A percentile compares a stretch with the other conserved stretches of the same genome.
Evolutionary conservation across 1,140 invertebrate species (phyloP).

Genomic region (Battus philenor): DNA sequence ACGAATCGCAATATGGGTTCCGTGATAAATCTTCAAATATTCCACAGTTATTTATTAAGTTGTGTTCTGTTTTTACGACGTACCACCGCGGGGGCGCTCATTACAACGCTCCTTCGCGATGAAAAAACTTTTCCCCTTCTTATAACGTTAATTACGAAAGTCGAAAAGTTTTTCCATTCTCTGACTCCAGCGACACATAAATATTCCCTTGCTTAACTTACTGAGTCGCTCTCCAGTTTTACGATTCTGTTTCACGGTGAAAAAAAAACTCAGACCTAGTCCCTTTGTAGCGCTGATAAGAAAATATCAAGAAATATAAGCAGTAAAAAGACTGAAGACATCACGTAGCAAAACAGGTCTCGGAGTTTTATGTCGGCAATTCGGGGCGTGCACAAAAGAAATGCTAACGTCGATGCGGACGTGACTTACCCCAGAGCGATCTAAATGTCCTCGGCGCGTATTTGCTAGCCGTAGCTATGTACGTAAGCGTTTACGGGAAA

Average conservation of each 20-base stretch:
- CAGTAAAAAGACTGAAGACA: constrained; percentile 59
- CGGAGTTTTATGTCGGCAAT: constrained; percentile 68
- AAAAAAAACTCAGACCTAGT: constrained; percentile 42
- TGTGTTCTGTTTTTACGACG: constrained; percentile 70
- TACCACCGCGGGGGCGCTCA: constrained; percentile 54
- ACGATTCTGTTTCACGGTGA: constrained; percentile 49
- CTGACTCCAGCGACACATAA: constrained; percentile 34
- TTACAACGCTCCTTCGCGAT: constrained; percentile 55
- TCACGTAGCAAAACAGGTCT: constrained; percentile 63
- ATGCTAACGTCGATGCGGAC: constrained; percentile 53
- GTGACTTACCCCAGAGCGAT: constrained; percentile 32
- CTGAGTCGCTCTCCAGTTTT: constrained; percentile 40
- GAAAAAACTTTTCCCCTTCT: constrained; percentile 70
- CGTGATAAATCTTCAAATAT: constrained; percentile 70
- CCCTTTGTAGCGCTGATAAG: constrained; percentile 50
- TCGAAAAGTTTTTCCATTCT: constrained; percentile 34
- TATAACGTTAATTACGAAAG: constrained; percentile 70
- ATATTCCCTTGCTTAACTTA: constrained; percentile 40
- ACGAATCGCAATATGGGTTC: constrained; percentile 56
- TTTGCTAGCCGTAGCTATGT: constrained; percentile 12
- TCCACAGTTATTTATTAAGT: constrained; percentile 73
- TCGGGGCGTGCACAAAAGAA: constrained; percentile 69
- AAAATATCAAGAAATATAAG: constrained; percentile 50
- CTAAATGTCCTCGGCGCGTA: constrained; percentile 25
- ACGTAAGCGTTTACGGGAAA: neutral